Base-by-base conservation (phyloP, 2,113 vertebrate species). In the Cyanoliseus patagonus region DNA sequence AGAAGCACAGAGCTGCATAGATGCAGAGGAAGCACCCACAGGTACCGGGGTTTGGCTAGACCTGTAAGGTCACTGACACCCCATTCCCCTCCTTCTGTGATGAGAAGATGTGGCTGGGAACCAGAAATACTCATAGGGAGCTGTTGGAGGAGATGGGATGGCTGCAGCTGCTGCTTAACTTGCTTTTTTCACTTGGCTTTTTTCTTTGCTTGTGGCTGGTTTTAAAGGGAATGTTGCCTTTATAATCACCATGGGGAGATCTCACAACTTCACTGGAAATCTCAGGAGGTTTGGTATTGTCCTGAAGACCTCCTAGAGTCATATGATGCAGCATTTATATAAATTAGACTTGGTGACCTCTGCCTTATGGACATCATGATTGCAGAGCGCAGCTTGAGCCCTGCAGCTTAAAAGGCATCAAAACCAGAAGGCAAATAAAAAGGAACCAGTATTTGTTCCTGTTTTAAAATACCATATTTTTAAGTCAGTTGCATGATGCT, bases 401-500 rank as follows among this genome's bases (percentile, higher is more conserved):
- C 53, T 76, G 53, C 55, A 89, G 24, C 35, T 84, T 88, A 68
- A 92, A 93, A 59, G 28, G 33, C 20, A 3, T 53, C 76, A 83
- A 62, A 73, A 33, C 0, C 35, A 66, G n/a, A 93, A 91, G 25
- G 27, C 72, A 91, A 90, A 95, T 90, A 78, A 88, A 91, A 88
- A 90, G 33, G 64, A 94, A 27, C 59, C 0, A 2, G 5, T 92
- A 53, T 72, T 90, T 95, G 69, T 95, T 77, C 37, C 42, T 74
- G 25, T 41, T 94, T 70, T 70, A 86, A 95, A 96, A 91, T 85
- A 42, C 1, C 53, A 77, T 76, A 49, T 89, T 91, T 91, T 91
- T 63, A 74, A 80, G 35, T 61, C 53, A 59, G 39, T 86, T 85
- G 30, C 53, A 27, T 83, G 78, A 33, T 95, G 53, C 49, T 7